Conservation (phyloP, 2,888 invertebrate species). For the Ernsta delagoae region DNA sequence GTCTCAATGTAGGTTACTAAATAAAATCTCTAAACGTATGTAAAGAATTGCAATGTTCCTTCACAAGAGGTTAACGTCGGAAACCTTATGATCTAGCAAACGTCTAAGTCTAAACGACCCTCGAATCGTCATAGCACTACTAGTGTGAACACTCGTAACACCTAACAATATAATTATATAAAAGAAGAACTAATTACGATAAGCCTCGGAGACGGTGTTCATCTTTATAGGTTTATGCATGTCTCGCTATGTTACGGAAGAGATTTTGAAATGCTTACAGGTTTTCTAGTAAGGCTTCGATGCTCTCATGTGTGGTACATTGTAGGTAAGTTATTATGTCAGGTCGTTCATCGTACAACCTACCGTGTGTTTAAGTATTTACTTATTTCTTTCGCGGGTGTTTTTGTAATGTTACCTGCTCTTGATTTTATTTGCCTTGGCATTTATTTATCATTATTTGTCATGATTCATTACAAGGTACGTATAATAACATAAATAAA, state of each 20-base stretch:
- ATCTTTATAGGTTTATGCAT: constrained; percentile 7
- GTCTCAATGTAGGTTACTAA: too few relatives aligned
- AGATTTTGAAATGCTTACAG: constrained; percentile 8
- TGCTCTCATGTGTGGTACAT: background rate
- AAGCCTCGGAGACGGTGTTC: background rate
- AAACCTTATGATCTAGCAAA: background rate
- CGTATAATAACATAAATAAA: too few relatives aligned
- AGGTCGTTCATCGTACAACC: background rate
- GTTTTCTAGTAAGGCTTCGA: background rate
- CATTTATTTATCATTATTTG: too few relatives aligned
- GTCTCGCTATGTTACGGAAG: constrained; percentile 3
- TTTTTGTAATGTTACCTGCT: too few relatives aligned
- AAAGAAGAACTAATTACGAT: constrained; percentile 8
- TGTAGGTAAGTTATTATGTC: background rate
- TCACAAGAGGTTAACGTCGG: background rate
- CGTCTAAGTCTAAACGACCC: background rate
- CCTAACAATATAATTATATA: constrained; percentile 1
- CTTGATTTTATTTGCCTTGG: too few relatives aligned
- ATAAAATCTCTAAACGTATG: too few relatives aligned
- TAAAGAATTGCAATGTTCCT: background rate
- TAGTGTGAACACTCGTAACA: background rate
- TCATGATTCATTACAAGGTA: too few relatives aligned
- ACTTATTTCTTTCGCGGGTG: background rate
- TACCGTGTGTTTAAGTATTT: background rate
- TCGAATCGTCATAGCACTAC: background rate